phyloP scores from a whole-genome alignment of 1,140 invertebrate species.

The Meloidogyne floridensis region DNA sequence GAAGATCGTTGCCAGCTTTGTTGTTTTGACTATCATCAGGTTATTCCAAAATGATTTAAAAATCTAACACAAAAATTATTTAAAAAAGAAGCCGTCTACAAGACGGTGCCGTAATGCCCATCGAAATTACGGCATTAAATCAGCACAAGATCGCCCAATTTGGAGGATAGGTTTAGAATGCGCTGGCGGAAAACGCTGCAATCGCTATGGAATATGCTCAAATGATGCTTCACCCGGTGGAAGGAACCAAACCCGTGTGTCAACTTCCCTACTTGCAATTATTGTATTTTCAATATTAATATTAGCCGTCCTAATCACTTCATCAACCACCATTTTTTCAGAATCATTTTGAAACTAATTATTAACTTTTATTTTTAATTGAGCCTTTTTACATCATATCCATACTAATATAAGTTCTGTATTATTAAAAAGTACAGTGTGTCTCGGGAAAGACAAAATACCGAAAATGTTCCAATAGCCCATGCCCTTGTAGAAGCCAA shows the following conservation, averaged over 20 bases:
- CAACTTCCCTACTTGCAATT: constrained; percentile 31
- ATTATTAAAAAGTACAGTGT: not conserved
- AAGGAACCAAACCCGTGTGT: constrained; percentile 2
- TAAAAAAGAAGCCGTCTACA: constrained; percentile 61
- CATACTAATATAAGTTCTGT: not conserved
- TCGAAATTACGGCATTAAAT: constrained; percentile 60
- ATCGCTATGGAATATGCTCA: constrained; percentile 62
- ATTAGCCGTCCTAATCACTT: constrained; percentile 33
- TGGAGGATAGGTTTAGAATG: constrained; percentile 64
- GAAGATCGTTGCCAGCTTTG: constrained; percentile 64
- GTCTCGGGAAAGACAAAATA: too few relatives aligned
- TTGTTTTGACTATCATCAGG: constrained; percentile 64
- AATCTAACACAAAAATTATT: not conserved
- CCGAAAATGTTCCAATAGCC: too few relatives aligned
- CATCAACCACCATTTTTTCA: constrained; percentile 9
- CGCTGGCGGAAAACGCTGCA: constrained; percentile 65
- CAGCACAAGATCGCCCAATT: constrained; percentile 58
- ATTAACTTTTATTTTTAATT: not conserved
- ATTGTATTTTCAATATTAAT: constrained; percentile 36
- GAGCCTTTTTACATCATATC: constrained; percentile 1
- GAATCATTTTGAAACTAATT: constrained; percentile 28
- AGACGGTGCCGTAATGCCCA: constrained; percentile 64
- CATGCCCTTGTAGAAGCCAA: too few relatives aligned
- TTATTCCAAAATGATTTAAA: constrained; percentile 13
- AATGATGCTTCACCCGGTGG: constrained; percentile 34